Base-by-base conservation (phyloP, 1,140 invertebrate genomes). In the Caerostris darwini region DNA sequence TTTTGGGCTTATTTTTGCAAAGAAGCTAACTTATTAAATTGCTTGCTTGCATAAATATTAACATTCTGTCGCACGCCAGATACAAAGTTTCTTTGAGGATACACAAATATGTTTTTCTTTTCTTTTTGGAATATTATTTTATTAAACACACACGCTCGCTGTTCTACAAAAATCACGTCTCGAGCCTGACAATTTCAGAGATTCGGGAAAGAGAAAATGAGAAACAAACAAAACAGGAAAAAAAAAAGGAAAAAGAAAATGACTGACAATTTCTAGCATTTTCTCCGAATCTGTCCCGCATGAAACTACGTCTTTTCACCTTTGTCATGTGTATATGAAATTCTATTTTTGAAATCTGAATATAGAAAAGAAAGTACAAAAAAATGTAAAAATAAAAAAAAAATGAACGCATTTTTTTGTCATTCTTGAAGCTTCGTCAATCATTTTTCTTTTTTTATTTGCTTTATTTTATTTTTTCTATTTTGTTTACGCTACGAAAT, bases 291-390 rank as follows among this genome's bases (percentile, higher is more conserved):
- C 59, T 61, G 17, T 61, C 59, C 17, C 8, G 7, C 7, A 7
- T 71, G 69, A 71, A 71, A 83, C 81, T 83, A 83, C 53, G 56
- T 56, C 53, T 83, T 83, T 83, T 57, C 54, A 83, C n/a, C 81
- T 83, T 83, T 83, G 81, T 83, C 81, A 83, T 83, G 54, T 83
- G 81, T 83, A 83, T 83, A 83, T 83, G 81, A 83, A 83, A 83
- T 83, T 83, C 81, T n/a, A 83, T 83, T 83, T 57, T 83, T 83
- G 81, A 83, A 83, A 83, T 83, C 81, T 83, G 81, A 83, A 83
- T 83, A 83, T n/a, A 56, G 69, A 71, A 50, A 14, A 64, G n/a
- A 12, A 17, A 12, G 14, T 17, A 64, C 12, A 64, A 64, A 64
- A 64, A 12, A 64, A 64, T 17, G 14, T n/a, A n/a, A n/a, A n/a